Evolutionary conservation across 2,888 invertebrate genomes (phyloP).

Genomic region (Drosophila emarginata): DNA sequence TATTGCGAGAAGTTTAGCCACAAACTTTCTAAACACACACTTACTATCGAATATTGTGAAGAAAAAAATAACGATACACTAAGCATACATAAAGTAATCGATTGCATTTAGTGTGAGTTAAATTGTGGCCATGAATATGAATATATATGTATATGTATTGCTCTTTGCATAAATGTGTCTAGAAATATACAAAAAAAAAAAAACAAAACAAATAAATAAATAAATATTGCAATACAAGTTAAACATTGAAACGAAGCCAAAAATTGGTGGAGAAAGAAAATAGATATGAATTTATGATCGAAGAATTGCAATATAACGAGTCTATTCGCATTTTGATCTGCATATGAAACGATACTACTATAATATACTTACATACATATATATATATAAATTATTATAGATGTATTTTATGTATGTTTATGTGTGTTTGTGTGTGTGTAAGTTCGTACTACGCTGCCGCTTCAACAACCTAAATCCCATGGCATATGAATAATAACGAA

Average conservation of each 20-base stretch:
- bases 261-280: slow-evolving; percentile 20
- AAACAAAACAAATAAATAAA: too few species aligned
- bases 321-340: neutral
- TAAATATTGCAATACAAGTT: too few species aligned
- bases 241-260: slow-evolving; percentile 12
- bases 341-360: neutral
- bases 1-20: too few species aligned
- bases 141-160: slow-evolving; percentile 3
- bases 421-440: slow-evolving; percentile 15
- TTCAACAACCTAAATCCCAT: neutral
- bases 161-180: slow-evolving; percentile 20
- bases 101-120: slow-evolving; percentile 3
- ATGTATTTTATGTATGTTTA: neutral
- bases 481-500: neutral
- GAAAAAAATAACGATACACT: neutral
- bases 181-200: slow-evolving; percentile 5
- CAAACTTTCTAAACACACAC: neutral
- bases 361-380: neutral
- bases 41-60: neutral
- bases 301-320: neutral
- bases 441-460: neutral
- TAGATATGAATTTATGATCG: slow-evolving; percentile 28
- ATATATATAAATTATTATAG: neutral
- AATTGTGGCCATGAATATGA: slow-evolving; percentile 12
- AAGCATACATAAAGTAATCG: neutral